Evolutionary conservation across 1,140 invertebrate genomes (phyloP).

Genomic region (Lordiphosa mommai): DNA sequence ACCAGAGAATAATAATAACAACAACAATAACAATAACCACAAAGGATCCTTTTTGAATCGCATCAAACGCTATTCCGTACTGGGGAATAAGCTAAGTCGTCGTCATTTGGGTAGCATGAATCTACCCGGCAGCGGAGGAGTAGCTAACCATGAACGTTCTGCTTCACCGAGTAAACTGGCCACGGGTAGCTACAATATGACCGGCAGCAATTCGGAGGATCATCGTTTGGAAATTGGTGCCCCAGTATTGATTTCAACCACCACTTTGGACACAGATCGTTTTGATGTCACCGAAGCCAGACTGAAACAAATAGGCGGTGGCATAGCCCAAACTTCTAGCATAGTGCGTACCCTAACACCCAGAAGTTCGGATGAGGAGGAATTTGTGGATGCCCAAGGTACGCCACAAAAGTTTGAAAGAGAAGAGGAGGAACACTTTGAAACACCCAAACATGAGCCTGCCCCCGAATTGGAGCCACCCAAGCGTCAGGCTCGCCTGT

Average conservation of each 20-base stretch:
- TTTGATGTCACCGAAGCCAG: conserved; percentile 70
- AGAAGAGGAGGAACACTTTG: conserved; percentile 7
- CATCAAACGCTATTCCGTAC: conserved; percentile 73
- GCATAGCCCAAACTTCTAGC: conserved; percentile 58
- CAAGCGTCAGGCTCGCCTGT: conserved; percentile 39
- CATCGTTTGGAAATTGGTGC: conserved; percentile 76
- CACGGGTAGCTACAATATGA: conserved; percentile 78
- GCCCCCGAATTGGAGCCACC: conserved; percentile 34
- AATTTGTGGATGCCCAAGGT: conserved; percentile 63
- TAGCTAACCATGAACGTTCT: not conserved
- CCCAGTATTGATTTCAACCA: conserved; percentile 76
- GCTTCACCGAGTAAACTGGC: conserved; percentile 51
- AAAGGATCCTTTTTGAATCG: conserved; percentile 54
- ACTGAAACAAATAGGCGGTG: conserved; percentile 66
- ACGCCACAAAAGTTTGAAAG: conserved; percentile 31
- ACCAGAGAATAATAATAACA: conserved; percentile 24
- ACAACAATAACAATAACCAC: conserved; percentile 16
- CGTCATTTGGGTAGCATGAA: conserved; percentile 54
- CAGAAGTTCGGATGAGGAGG: conserved; percentile 69
- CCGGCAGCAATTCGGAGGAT: conserved; percentile 70
- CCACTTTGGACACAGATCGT: conserved; percentile 70
- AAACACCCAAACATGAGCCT: conserved; percentile 25
- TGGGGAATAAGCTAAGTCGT: conserved; percentile 64
- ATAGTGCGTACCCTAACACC: conserved; percentile 54
- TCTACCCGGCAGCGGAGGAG: conserved; percentile 2